Evolutionary conservation across 1,140 invertebrate species (phyloP), one percentile per base, ranked within the genome.

Genomic region (Heterodera schachtii): DNA sequence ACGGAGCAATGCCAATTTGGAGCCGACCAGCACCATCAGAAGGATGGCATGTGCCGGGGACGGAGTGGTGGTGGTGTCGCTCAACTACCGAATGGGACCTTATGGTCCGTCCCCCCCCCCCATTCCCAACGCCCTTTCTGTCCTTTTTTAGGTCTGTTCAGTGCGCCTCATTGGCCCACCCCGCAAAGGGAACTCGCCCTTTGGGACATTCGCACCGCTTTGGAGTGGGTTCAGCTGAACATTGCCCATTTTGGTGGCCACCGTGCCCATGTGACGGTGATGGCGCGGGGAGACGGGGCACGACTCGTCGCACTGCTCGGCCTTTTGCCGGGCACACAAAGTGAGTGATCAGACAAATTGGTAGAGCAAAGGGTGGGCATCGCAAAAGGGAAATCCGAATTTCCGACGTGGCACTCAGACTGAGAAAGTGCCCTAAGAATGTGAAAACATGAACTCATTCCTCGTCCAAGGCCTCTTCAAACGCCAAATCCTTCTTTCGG

Each of bases 51-150:
- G 80, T 78, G 73, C 67, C n/a, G 69, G 44, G 69, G 69, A 69
- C 47, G 80, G 80, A 77, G 52, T 81, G 47, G n/a, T 81, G 21
- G 74, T 81, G 44, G 74, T 81, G 6, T 64, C 80, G 19, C 31
- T 81, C 44, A 81, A 81, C 60, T 81, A 81, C 52, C 57, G 80
- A 41, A 81, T 81, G 75, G 80, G 80, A 1, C 19, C 69, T 16
- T 81, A 81, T 44, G 80, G 80, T 78, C 31, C 31, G 31, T 31
- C 31, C 31, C 1, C 1, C 31, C 31, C 31, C 31, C 31, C 31
- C n/a, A n/a, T n/a, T 31, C 31, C 31, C 31, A 0, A 31, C 31
- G 31, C 31, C 31, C 31, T 31, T 31, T 31, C 31, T 31, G 31
- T 31, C 31, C 31, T 31, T 31, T 31, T 31, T 77, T 60, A 77